phyloP scores from a whole-genome alignment of 2,797 vertebrate species.

The Platalea minor region DNA sequence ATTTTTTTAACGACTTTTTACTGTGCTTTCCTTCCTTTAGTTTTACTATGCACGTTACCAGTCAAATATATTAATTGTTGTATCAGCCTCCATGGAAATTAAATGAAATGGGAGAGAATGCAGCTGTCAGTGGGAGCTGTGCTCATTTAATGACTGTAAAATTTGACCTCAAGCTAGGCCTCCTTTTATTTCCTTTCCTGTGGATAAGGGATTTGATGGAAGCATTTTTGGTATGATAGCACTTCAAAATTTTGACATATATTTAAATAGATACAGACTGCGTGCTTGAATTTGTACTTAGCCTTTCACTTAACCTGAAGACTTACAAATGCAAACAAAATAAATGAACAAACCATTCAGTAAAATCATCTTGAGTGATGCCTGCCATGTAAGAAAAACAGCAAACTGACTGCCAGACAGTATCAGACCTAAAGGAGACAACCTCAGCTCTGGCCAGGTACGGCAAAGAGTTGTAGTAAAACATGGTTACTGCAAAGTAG shows the following conservation, averaged over 20 bases:
- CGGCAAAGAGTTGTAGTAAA: background rate
- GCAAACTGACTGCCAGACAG: background rate
- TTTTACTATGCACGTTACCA: background rate
- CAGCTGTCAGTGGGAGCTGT: conserved; percentile 18
- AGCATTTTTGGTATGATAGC: conserved; percentile 5
- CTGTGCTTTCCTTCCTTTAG: background rate
- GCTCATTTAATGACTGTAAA: background rate
- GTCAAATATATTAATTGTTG: conserved; percentile 4
- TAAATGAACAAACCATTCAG: background rate
- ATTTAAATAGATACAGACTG: conserved; percentile 29
- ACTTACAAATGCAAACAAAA: background rate
- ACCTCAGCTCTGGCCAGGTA: background rate
- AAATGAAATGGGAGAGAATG: conserved; percentile 17
- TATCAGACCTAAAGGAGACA: background rate
- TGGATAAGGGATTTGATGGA: background rate
- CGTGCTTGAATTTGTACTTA: background rate
- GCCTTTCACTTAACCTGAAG: conserved; percentile 42
- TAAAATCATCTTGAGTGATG: background rate
- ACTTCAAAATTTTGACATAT: conserved; percentile 34
- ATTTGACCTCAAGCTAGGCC: conserved; percentile 19
- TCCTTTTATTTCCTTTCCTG: background rate
- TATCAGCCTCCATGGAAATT: background rate
- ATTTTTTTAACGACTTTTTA: background rate
- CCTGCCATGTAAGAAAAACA: background rate
- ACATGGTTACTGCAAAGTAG: background rate